Evolutionary conservation across 2,797 vertebrate species (phyloP).

Genomic region (Rhinella marina): DNA sequence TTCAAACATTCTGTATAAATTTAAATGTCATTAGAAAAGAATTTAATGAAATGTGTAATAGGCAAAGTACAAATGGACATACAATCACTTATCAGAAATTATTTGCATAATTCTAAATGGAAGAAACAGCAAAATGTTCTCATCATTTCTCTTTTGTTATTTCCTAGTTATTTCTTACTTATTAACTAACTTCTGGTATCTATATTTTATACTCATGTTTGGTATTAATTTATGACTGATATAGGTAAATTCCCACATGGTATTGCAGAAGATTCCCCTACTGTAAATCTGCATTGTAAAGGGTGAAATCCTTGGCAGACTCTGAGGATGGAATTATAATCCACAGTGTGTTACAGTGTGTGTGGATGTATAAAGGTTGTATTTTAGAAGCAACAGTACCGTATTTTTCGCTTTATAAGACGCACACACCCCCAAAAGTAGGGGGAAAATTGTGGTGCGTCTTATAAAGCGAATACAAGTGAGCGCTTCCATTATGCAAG

Average conservation of each 20-base stretch:
- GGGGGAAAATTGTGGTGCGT: too few species aligned
- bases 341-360: too few species aligned
- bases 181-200: background rate
- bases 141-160: background rate
- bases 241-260: background rate
- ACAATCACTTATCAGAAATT: background rate
- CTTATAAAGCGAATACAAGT: too few species aligned
- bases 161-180: background rate
- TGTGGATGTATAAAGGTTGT: too few species aligned
- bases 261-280: too few species aligned
- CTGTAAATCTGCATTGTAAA: too few species aligned
- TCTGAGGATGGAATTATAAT: background rate
- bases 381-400: too few species aligned
- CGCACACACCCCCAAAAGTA: too few species aligned
- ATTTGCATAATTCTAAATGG: conserved; percentile 8
- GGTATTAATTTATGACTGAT: background rate
- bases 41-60: background rate
- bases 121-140: background rate
- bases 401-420: too few species aligned
- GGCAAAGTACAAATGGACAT: background rate
- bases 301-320: too few species aligned
- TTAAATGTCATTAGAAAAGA: background rate
- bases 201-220: background rate
- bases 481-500: too few species aligned
- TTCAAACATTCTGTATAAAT: background rate